A percentile compares a stretch with the other conserved stretches of the same genome.
phyloP scores from a whole-genome alignment of 2,113 vertebrate species.

The Ranitomeya variabilis region DNA sequence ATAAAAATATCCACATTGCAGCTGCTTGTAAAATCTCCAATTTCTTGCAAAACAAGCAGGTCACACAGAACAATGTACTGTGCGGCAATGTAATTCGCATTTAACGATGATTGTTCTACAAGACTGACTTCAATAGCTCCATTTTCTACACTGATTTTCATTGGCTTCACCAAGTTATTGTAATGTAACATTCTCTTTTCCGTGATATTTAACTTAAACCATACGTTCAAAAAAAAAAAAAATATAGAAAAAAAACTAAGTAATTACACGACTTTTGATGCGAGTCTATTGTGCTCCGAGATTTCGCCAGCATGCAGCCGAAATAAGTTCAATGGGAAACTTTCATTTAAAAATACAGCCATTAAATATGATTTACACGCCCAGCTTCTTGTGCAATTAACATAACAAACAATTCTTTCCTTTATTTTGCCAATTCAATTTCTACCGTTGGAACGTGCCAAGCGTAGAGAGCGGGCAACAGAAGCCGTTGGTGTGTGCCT shows the following conservation, averaged over 20 bases:
- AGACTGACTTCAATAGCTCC: constrained; percentile 2
- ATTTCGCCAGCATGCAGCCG: not conserved
- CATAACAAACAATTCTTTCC: constrained; percentile 36
- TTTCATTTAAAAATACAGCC: constrained; percentile 32
- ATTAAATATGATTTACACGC: constrained; percentile 41
- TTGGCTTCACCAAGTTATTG: constrained; percentile 3
- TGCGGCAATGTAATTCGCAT: not conserved
- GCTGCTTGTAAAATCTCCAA: not conserved
- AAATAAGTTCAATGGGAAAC: constrained; percentile 35
- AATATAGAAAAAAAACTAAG: constrained; percentile 30
- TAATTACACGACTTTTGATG: constrained; percentile 30
- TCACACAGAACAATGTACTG: not conserved
- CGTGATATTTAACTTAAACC: constrained; percentile 14
- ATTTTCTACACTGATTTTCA: not conserved
- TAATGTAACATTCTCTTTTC: constrained; percentile 13
- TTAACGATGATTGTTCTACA: constrained; percentile 23
- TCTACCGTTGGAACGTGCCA: constrained; percentile 39
- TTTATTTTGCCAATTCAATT: constrained; percentile 48
- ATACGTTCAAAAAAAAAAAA: constrained; percentile 39
- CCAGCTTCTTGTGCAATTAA: constrained; percentile 18
- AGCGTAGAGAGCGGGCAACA: constrained; percentile 16
- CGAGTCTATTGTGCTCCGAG: constrained; percentile 6
- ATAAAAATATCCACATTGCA: not conserved
- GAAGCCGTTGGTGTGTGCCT: constrained; percentile 33
- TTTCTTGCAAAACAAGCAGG: constrained; percentile 36